phyloP scores from a whole-genome alignment of 2,888 invertebrate genomes.

The Conchocele bisecta region DNA sequence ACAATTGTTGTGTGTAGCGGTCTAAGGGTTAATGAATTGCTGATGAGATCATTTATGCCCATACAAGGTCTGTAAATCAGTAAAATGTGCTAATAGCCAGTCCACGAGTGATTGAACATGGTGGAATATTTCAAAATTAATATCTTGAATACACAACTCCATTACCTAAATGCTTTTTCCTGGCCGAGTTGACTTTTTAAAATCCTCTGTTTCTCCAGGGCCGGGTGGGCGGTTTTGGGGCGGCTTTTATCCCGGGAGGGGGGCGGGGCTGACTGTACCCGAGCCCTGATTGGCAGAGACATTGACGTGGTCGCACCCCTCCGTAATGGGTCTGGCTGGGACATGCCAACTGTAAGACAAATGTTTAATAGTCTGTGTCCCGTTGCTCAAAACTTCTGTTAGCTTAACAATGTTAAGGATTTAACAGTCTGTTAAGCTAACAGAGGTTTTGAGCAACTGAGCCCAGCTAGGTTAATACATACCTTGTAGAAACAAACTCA shows the following conservation, averaged over 20 bases:
- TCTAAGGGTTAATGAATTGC: too few relatives aligned
- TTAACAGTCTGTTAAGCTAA: too few relatives aligned
- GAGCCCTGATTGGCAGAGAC: constrained; percentile 46
- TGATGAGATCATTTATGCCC: too few relatives aligned
- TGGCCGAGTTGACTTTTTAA: constrained; percentile 63
- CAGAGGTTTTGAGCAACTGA: too few relatives aligned
- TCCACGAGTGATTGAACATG: background rate
- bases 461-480: too few relatives aligned
- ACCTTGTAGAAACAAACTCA: too few relatives aligned
- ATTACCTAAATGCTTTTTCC: constrained; percentile 74
- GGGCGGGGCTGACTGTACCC: constrained; percentile 31
- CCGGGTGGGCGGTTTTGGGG: constrained; percentile 61
- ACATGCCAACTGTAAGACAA: constrained; percentile 2
- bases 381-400: too few relatives aligned
- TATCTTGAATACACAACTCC: background rate
- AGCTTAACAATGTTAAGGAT: too few relatives aligned
- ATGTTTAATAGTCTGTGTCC: too few relatives aligned
- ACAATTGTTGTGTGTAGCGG: too few relatives aligned
- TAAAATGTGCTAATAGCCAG: too few relatives aligned
- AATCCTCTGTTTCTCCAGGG: constrained; percentile 51
- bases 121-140: background rate
- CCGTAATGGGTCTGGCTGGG: constrained; percentile 20
- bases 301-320: constrained; percentile 61
- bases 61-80: too few relatives aligned
- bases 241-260: constrained; percentile 37